A percentile compares a stretch with the other conserved stretches of the same genome.
phyloP scores from a whole-genome alignment of 2,797 vertebrate genomes.

The Squalus acanthias region DNA sequence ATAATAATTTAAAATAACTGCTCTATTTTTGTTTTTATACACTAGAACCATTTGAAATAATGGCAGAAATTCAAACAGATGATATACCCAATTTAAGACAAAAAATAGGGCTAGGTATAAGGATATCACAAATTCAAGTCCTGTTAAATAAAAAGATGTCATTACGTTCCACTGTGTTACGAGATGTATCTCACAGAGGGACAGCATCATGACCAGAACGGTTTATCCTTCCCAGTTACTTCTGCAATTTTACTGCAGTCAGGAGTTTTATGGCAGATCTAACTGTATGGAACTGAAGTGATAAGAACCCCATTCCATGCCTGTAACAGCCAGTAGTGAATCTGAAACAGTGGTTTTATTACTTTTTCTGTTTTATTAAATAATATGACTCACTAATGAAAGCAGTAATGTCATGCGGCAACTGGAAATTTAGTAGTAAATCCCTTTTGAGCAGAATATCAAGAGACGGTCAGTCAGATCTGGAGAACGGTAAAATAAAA shows the following conservation, averaged over 20 bases:
- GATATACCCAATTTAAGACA: neutral
- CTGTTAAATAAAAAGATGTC: neutral
- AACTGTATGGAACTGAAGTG: neutral
- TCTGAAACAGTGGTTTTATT: neutral
- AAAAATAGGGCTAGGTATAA: neutral
- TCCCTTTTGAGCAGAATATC: neutral
- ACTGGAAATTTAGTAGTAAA: neutral
- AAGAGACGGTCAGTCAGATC: neutral
- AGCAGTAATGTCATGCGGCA: neutral
- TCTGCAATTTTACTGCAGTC: neutral
- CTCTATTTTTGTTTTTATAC: neutral
- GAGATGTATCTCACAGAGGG: neutral
- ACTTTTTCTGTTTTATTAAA: slow-evolving; percentile 2
- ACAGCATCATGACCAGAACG: neutral
- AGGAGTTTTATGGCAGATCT: neutral
- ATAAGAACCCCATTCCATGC: neutral
- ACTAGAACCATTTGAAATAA: neutral
- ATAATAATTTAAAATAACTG: neutral
- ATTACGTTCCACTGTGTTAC: neutral
- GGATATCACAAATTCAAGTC: neutral
- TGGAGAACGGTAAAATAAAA: neutral
- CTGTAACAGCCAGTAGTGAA: neutral
- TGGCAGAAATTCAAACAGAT: slow-evolving; percentile 21
- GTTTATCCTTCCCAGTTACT: neutral
- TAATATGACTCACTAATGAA: neutral